Evolutionary conservation across 2,797 vertebrate species (phyloP), one percentile per base, ranked within the genome.

Genomic region (Ctenochaetus hawaiiensis): DNA sequence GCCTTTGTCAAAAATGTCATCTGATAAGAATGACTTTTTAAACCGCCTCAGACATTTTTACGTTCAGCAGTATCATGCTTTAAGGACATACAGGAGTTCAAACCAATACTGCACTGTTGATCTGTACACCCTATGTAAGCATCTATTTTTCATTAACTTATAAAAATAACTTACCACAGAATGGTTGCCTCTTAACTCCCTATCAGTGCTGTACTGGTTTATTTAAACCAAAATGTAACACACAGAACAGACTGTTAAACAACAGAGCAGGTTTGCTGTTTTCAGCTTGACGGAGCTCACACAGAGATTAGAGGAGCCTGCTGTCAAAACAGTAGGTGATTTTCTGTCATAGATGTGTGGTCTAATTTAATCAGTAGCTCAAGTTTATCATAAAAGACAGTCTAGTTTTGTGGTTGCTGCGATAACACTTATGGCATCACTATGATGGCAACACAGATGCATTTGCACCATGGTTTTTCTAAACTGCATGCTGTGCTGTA

Each of bases 281-380:
- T 81, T 57, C 65, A 78, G 26, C 37, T 54, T 4, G 63, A 57
- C 47, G 10, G 20, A n/a, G 23, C 59, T 51, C 67, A 51, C 37
- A 11, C 47, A 60, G 43, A 66, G 77, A 75, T 81, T 56, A 77
- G 56, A 72, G 64, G 48, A 70, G 37, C 51, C 67, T 77, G 9
- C 74, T 80, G 80, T 88, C 86, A 80, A 54, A 80, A 56, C 78
- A 78, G 66, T 52, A 62, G 65, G 74, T 78, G 79, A 81, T 70
- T 60, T 72, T 30, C 57, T 79, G 49, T 80, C 60, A 82, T 39
- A 78, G 72, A 69, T 51, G 1, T 61, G 17, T 56, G 13, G n/a
- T 68, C 73, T 82, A 59, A 77, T 84, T 82, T 63, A 78, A 75
- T 86, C 53, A 64, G 56, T 52, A 20, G 52, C 23, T 76, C 4